A percentile compares a stretch with the other conserved stretches of the same genome.
These are phyloP conservation scores for Ophiodon elongatus DNA, from an alignment of 2,113 vertebrate species.

Conservation along the genomic window DNA sequence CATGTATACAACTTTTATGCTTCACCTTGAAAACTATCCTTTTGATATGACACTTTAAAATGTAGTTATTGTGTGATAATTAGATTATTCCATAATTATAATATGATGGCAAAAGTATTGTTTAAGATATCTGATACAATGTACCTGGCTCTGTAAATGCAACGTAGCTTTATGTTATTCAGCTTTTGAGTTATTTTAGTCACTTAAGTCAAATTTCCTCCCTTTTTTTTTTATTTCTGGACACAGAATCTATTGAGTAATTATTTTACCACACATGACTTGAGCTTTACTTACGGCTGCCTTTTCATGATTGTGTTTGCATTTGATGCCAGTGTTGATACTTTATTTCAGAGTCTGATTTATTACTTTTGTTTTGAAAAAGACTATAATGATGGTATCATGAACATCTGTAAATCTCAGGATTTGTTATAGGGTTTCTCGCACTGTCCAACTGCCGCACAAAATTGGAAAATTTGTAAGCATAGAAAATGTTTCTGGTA, in stretches of 20 bases:
- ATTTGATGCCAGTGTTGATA: constrained; percentile 21
- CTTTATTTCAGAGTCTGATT: neutral
- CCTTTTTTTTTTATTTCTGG: neutral
- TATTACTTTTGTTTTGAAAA: constrained; percentile 4
- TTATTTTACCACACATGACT: neutral
- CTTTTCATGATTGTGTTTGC: constrained; percentile 13
- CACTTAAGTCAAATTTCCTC: neutral
- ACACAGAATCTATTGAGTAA: neutral
- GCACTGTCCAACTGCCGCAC: neutral
- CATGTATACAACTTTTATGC: constrained; percentile 28
- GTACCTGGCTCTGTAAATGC: constrained; percentile 32
- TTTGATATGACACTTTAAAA: neutral
- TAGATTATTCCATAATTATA: neutral
- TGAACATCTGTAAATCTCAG: constrained; percentile 5
- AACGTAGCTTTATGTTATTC: constrained; percentile 28
- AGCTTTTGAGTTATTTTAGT: neutral
- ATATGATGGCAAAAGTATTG: neutral
- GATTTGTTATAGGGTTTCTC: neutral
- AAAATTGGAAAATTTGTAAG: neutral
- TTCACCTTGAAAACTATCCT: constrained; percentile 36
- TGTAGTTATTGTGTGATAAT: neutral
- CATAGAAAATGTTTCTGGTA: neutral
- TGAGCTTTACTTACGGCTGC: neutral
- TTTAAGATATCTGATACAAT: neutral
- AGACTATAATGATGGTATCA: neutral